phyloP scores from a whole-genome alignment of 2,113 vertebrate species.

The Hydrolagus affinis region DNA sequence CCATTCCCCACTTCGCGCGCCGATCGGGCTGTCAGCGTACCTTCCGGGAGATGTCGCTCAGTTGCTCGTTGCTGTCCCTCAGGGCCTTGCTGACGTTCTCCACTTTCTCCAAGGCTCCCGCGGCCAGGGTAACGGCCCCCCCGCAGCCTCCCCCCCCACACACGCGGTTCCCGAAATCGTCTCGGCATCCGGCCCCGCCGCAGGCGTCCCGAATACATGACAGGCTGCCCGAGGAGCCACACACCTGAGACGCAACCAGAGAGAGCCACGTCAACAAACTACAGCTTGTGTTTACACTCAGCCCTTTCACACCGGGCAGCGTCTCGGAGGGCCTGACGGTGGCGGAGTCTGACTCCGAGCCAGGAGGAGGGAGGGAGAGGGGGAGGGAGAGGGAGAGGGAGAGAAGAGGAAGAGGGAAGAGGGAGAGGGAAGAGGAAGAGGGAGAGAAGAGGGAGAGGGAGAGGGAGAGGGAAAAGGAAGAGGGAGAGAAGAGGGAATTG shows the following conservation, averaged over 20 bases:
- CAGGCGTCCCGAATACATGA: constrained; percentile 54
- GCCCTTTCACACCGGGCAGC: too few species aligned
- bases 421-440: neutral
- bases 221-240: constrained; percentile 35
- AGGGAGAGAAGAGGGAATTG: neutral
- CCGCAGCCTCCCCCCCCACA: constrained; percentile 61
- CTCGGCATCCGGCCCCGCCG: constrained; percentile 66
- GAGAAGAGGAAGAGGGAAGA: neutral
- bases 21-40: constrained; percentile 42
- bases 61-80: constrained; percentile 48
- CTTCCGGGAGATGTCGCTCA: constrained; percentile 56
- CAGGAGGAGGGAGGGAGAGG: neutral
- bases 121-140: constrained; percentile 56
- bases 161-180: constrained; percentile 41
- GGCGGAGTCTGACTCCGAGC: neutral
- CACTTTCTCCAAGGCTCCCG: constrained; percentile 45
- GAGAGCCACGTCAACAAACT: neutral
- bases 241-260: constrained; percentile 40
- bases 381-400: neutral
- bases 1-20: neutral
- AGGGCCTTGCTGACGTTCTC: constrained; percentile 48
- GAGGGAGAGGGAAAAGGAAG: neutral
- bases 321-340: neutral
- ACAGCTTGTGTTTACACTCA: neutral
- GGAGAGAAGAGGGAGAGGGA: neutral